These are phyloP conservation scores for Ciona savignyi DNA, from an alignment of 23 tunicate genomes.

Conservation along the genomic window DNA sequence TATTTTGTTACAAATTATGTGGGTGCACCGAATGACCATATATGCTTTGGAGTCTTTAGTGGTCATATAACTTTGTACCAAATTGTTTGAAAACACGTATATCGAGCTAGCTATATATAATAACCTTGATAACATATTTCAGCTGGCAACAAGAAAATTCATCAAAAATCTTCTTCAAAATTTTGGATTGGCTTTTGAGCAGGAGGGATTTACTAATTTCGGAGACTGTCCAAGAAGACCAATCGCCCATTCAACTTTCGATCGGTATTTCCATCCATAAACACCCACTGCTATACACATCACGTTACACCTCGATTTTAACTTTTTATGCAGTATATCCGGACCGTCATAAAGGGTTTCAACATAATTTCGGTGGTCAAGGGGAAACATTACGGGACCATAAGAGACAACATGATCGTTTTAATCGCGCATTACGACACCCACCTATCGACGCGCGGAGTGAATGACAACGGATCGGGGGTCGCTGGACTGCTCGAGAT, in stretches of 20 bases:
- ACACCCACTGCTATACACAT: too few species aligned
- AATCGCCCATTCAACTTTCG: too few species aligned
- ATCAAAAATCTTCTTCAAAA: too few species aligned
- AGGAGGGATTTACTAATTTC: conserved; percentile 39
- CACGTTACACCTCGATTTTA: too few species aligned
- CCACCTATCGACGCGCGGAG: conserved; percentile 38
- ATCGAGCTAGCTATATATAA: too few species aligned
- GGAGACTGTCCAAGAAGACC: conserved; percentile 42
- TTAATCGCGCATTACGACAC: conserved; percentile 86
- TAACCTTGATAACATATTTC: background rate
- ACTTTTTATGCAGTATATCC: conserved; percentile 74
- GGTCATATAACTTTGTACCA: too few species aligned
- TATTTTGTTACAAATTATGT: too few species aligned
- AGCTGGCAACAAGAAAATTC: conserved; percentile 65
- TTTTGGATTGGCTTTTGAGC: conserved; percentile 32
- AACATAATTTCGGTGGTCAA: conserved; percentile 59
- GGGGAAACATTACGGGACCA: conserved; percentile 46
- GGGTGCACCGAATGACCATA: too few species aligned
- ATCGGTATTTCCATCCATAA: too few species aligned
- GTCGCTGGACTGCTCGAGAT: conserved; percentile 58
- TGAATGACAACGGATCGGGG: conserved; percentile 81
- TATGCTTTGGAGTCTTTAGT: too few species aligned
- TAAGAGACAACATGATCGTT: conserved; percentile 39
- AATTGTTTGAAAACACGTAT: too few species aligned
- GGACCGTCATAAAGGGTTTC: conserved; percentile 51